Percentiles rank a stretch among this genome's conserved stretches.
These are phyloP conservation scores for Hippocampus mohnikei DNA, from an alignment of 2,113 vertebrate genomes.

Conservation along the genomic window DNA sequence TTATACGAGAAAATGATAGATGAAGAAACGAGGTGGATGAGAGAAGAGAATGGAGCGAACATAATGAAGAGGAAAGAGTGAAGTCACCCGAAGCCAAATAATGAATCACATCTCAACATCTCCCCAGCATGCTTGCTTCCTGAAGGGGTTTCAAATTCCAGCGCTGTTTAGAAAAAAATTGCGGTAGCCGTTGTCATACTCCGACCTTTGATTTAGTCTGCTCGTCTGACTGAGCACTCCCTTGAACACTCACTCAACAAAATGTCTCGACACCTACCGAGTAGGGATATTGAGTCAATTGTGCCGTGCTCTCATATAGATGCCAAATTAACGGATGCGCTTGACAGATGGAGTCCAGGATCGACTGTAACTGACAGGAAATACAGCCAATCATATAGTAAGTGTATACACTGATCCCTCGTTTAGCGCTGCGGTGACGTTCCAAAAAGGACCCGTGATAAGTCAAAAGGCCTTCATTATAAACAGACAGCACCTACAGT, in stretches of 20 bases:
- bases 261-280: neutral
- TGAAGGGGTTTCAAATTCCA: conserved; percentile 56
- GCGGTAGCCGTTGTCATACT: conserved; percentile 7
- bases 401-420: too few relatives aligned
- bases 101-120: conserved; percentile 58
- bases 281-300: neutral
- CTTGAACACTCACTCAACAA: conserved; percentile 3
- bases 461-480: too few relatives aligned
- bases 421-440: too few relatives aligned
- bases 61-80: conserved; percentile 43
- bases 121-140: conserved; percentile 18
- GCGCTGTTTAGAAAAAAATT: conserved; percentile 42
- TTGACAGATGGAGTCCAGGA: neutral
- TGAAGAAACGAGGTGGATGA: conserved; percentile 13
- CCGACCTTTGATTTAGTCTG: neutral
- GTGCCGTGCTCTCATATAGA: neutral
- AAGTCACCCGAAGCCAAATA: conserved; percentile 46
- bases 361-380: neutral
- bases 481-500: too few relatives aligned
- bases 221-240: neutral
- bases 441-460: too few relatives aligned
- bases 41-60: conserved; percentile 20
- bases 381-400: neutral
- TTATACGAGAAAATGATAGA: conserved; percentile 14
- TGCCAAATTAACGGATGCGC: neutral